These are phyloP conservation scores for Acropternis orthonyx DNA, from an alignment of 2,797 vertebrate genomes.

Conservation along the genomic window DNA sequence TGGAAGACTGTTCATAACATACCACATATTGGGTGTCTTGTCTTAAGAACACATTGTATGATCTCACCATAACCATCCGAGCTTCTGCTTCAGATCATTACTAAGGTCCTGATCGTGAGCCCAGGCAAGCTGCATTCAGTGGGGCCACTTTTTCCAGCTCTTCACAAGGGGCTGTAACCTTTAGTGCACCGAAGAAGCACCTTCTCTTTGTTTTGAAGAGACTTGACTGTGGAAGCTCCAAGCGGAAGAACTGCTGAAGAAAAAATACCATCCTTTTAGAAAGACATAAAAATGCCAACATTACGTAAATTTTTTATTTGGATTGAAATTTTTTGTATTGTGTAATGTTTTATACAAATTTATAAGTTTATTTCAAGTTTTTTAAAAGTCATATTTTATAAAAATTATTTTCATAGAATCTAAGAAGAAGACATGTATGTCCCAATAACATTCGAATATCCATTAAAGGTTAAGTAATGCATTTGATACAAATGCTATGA, in stretches of 20 bases:
- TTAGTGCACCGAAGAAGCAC: neutral
- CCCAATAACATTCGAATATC: neutral
- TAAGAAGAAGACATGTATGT: neutral
- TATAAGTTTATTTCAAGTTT: neutral
- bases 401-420: neutral
- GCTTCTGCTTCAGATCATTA: neutral
- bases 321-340: neutral
- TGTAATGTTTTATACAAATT: neutral
- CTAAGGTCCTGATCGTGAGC: neutral
- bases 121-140: neutral
- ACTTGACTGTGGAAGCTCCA: neutral
- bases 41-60: rapidly evolving
- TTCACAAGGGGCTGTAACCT: neutral
- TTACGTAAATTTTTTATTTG: neutral
- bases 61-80: neutral
- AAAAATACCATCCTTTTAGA: neutral
- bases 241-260: neutral
- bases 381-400: neutral
- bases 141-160: neutral
- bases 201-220: neutral
- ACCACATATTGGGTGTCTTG: rapidly evolving
- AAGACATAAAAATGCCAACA: neutral
- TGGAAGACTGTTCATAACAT: rapidly evolving
- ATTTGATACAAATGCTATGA: neutral
- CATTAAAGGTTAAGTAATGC: neutral